A percentile compares a stretch with the other conserved stretches of the same genome.
These are phyloP conservation scores for Drosophila nigromelanica DNA, from an alignment of 1,140 invertebrate species.

Conservation along the genomic window DNA sequence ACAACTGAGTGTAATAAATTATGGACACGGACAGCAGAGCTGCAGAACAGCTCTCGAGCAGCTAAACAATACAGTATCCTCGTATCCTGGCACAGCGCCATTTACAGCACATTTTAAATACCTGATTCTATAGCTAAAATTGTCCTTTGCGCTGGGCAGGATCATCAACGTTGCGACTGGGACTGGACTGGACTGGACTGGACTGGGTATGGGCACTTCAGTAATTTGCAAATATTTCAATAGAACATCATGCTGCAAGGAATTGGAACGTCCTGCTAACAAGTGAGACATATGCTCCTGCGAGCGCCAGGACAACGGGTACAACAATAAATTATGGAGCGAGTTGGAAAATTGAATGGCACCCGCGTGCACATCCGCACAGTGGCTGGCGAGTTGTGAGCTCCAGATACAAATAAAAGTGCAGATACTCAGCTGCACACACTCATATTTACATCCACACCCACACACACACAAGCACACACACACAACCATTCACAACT, in stretches of 20 bases:
- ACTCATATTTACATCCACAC: conserved; percentile 10
- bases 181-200: conserved; percentile 11
- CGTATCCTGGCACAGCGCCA: conserved; percentile 41
- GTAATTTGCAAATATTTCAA: conserved; percentile 83
- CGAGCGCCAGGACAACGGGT: conserved; percentile 33
- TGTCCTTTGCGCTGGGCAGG: conserved; percentile 52
- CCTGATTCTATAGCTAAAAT: conserved; percentile 64
- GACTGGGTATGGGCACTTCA: conserved; percentile 30
- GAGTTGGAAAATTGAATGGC: conserved; percentile 63
- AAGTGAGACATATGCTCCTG: conserved; percentile 63
- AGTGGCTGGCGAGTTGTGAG: conserved; percentile 25
- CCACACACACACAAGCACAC: conserved; percentile 3
- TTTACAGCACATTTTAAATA: conserved; percentile 70
- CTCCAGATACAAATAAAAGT: conserved; percentile 41
- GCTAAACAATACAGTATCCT: conserved; percentile 46
- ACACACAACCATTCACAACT: conserved; percentile 4
- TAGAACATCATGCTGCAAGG: conserved; percentile 60
- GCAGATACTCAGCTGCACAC: conserved; percentile 17
- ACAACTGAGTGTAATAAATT: conserved; percentile 69
- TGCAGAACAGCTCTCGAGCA: conserved; percentile 4
- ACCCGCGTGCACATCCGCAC: conserved; percentile 19
- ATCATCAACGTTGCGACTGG: conserved; percentile 40
- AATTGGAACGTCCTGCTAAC: conserved; percentile 40
- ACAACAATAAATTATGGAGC: conserved; percentile 71
- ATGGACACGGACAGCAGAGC: conserved; percentile 68